These are phyloP conservation scores for Nesogale talazaci DNA, from an alignment of 2,113 vertebrate genomes.

Conservation along the genomic window DNA sequence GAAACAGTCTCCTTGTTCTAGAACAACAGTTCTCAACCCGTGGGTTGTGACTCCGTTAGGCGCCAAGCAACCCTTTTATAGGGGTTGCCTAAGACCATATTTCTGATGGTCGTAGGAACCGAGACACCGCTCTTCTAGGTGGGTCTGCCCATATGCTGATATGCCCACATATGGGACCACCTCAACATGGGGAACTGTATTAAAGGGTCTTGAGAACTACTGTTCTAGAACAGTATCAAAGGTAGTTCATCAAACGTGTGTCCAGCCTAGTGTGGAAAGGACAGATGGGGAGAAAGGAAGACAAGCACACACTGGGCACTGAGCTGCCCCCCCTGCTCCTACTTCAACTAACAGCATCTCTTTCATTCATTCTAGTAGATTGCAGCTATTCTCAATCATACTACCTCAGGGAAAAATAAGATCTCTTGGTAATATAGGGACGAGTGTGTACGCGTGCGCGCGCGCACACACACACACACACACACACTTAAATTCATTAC, in stretches of 20 bases:
- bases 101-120: too few relatives aligned
- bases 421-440: not conserved
- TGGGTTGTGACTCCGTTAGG: too few relatives aligned
- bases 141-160: too few relatives aligned
- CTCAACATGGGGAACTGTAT: too few relatives aligned
- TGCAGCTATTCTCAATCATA: too few relatives aligned
- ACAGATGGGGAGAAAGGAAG: not conserved
- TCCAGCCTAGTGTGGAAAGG: not conserved
- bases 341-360: not conserved
- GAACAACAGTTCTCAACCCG: not conserved
- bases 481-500: too few relatives aligned
- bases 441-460: not conserved
- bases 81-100: too few relatives aligned
- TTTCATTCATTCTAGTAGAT: not conserved
- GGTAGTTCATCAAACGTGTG: accelerated
- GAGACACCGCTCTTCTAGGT: too few relatives aligned
- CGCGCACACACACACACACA: not conserved
- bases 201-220: too few relatives aligned
- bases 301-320: not conserved
- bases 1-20: not conserved
- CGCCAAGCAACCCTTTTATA: too few relatives aligned
- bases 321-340: not conserved
- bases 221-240: too few relatives aligned
- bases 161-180: too few relatives aligned
- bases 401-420: not conserved